phyloP scores from a whole-genome alignment of 2,113 vertebrate genomes.

The Macquaria australasica region DNA sequence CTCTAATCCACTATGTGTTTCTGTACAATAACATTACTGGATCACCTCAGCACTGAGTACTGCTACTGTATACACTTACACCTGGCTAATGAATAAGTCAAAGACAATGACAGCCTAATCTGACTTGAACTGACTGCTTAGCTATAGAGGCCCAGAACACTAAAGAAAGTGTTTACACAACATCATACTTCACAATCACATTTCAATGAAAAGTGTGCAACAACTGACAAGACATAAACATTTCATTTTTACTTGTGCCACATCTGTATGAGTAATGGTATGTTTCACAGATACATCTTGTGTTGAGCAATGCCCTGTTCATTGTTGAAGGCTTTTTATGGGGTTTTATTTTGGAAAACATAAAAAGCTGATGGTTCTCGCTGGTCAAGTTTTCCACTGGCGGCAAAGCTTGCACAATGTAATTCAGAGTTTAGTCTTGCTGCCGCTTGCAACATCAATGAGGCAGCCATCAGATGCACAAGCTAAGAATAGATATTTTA shows the following conservation, averaged over 20 bases:
- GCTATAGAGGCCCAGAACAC: slow-evolving; percentile 30
- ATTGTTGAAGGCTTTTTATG: slow-evolving; percentile 14
- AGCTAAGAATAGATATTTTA: slow-evolving; percentile 14
- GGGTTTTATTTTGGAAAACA: slow-evolving; percentile 23
- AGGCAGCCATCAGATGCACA: slow-evolving; percentile 33
- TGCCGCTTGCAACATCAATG: slow-evolving; percentile 32
- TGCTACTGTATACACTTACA: slow-evolving; percentile 68
- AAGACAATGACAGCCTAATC: slow-evolving; percentile 37
- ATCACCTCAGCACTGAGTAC: slow-evolving; percentile 46
- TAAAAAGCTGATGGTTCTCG: neutral
- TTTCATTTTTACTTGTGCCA: slow-evolving; percentile 57
- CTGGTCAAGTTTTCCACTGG: slow-evolving; percentile 1
- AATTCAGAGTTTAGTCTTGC: slow-evolving; percentile 15
- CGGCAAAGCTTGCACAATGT: slow-evolving; percentile 4
- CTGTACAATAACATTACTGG: slow-evolving; percentile 42
- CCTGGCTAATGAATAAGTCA: slow-evolving; percentile 70
- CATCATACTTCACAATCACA: slow-evolving; percentile 54
- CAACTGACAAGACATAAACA: slow-evolving; percentile 28
- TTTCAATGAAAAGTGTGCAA: slow-evolving; percentile 52
- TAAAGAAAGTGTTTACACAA: slow-evolving; percentile 37
- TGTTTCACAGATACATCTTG: slow-evolving; percentile 25
- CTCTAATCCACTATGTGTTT: slow-evolving; percentile 41
- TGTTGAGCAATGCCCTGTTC: neutral
- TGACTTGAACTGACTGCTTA: slow-evolving; percentile 29
- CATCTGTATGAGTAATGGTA: slow-evolving; percentile 14